Base-by-base conservation (phyloP, 2,888 invertebrate species). In the Calameuta idolon region DNA sequence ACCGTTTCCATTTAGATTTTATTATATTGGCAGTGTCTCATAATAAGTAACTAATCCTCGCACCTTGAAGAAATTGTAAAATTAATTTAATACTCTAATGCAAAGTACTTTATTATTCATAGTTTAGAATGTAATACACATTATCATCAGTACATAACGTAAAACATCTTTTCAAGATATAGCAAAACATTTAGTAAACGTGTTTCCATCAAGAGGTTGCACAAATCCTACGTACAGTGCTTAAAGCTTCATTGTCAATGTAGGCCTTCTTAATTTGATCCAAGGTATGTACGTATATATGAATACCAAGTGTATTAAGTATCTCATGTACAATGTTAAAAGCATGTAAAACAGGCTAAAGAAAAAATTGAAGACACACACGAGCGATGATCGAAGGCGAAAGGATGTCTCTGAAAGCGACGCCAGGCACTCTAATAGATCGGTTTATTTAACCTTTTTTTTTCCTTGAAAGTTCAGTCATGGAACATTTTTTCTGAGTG, bases 371-470 rank as follows among this genome's bases (percentile, higher is more conserved):
- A 71, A 71, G 31, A 34, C 31, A 31, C 12, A 71, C 71, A 71
- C 71, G 71, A 15, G 30, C 30, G 71, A 33, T 34, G 71, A 31
- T 30, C 30, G 71, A 71, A 33, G 31, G 12, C 34, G 31, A 15
- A 71, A 31, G 71, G 55, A 80, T 83, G 79, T 79, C 81, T 81
- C 82, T 80, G 81, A 80, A 82, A 83, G 75, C 81, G 84, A 84
- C 83, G 84, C 84, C 77, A 83, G 83, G 83, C 83, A 79, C 77
- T 73, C 75, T 79, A 80, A 75, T 75, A 73, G 74, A 74, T 78
- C 71, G 73, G 79, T 80, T 80, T 77, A 81, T 82, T 83, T 84
- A 84, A 83, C 84, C 83, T 83, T 83, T 81, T 80, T 74, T 40
- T 69, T 68, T 35, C 33, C 69, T 11, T 40, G 34, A 33, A 33